These are phyloP conservation scores for Lypha dubia DNA, from an alignment of 2,888 invertebrate genomes.

Conservation along the genomic window DNA sequence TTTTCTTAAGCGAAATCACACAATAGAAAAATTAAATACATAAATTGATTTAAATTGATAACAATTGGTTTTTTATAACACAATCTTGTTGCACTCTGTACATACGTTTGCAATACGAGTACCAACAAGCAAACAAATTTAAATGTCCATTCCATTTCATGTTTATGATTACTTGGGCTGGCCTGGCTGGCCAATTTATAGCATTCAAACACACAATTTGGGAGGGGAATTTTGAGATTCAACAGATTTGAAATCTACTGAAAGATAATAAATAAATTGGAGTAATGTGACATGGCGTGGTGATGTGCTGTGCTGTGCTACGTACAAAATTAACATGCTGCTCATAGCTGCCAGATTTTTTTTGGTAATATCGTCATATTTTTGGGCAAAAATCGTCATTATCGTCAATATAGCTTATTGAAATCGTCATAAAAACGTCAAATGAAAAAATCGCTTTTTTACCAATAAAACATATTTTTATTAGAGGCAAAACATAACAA, in stretches of 20 bases:
- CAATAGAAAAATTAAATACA: constrained; percentile 51
- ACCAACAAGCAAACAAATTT: constrained; percentile 2
- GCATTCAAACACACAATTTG: constrained; percentile 48
- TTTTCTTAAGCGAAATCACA: constrained; percentile 42
- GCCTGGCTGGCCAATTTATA: too few relatives aligned
- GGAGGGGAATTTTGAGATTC: constrained; percentile 17
- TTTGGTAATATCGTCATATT: too few relatives aligned
- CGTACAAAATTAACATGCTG: background rate
- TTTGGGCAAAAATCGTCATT: too few relatives aligned
- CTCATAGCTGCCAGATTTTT: too few relatives aligned
- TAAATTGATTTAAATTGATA: constrained; percentile 71
- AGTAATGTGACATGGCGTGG: constrained; percentile 30
- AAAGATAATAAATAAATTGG: constrained; percentile 37
- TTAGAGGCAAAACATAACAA: too few relatives aligned
- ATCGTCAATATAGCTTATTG: too few relatives aligned
- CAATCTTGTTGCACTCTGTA: constrained; percentile 30
- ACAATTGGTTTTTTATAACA: constrained; percentile 63
- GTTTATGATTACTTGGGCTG: background rate
- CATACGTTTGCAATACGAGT: constrained; percentile 2
- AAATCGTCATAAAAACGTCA: too few relatives aligned
- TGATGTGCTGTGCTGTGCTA: constrained; percentile 40
- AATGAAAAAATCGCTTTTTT: too few relatives aligned
- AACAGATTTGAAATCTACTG: constrained; percentile 36
- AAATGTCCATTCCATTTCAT: constrained; percentile 2
- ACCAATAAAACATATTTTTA: too few relatives aligned